phyloP scores from a whole-genome alignment of 2,113 vertebrate genomes.

The Desmodus rotundus region DNA sequence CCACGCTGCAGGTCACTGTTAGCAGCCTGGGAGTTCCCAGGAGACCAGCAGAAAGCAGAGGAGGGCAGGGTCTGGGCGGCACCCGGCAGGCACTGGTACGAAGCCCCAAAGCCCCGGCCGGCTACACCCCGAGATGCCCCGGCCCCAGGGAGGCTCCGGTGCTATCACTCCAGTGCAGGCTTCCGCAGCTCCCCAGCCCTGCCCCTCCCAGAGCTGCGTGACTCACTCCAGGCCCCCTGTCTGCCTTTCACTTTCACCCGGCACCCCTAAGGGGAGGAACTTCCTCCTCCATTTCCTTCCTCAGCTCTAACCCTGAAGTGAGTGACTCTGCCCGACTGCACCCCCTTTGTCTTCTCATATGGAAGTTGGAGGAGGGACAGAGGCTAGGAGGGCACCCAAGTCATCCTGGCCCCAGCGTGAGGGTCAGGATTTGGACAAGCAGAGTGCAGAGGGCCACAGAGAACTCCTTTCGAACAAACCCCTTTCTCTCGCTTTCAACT shows the following conservation, averaged over 20 bases:
- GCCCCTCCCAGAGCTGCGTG: not conserved
- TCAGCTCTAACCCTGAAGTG: not conserved
- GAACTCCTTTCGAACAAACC: not conserved
- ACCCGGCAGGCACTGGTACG: not conserved
- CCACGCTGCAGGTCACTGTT: not conserved
- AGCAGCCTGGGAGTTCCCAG: slow-evolving; percentile 21
- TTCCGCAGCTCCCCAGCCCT: slow-evolving; percentile 28
- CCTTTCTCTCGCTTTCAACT: not conserved
- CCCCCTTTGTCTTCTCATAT: not conserved
- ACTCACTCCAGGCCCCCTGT: slow-evolving; percentile 47
- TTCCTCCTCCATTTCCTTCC: slow-evolving; percentile 69
- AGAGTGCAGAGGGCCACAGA: not conserved
- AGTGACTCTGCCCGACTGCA: not conserved
- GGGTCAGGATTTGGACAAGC: not conserved
- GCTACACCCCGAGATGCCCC: not conserved
- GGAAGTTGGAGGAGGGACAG: not conserved
- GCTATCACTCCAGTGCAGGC: slow-evolving; percentile 35
- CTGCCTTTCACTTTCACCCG: slow-evolving; percentile 70
- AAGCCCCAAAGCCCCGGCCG: not conserved
- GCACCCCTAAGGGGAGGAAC: slow-evolving; percentile 58
- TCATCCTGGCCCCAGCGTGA: not conserved
- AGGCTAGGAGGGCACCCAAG: not conserved
- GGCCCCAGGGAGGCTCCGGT: not conserved
- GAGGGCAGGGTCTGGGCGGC: not conserved
- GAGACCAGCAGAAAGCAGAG: not conserved